Evolutionary conservation across 2,797 vertebrate species (phyloP).

Genomic region (Rachycentron canadum): DNA sequence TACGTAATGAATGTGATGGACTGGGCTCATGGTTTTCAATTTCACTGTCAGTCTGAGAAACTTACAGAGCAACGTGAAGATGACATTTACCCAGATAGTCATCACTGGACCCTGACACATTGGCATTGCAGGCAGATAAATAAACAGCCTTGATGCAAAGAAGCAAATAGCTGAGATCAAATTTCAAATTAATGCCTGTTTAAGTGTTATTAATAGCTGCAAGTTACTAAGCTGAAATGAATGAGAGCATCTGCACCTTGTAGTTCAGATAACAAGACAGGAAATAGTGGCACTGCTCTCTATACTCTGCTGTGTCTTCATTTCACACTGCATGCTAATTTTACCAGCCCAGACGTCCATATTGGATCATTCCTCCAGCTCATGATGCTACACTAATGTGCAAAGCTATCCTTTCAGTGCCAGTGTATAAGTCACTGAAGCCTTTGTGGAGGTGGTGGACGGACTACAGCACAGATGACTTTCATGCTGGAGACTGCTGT

Average conservation of each 20-base stretch:
- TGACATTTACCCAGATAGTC: slow-evolving; percentile 22
- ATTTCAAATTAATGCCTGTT: not conserved
- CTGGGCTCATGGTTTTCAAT: slow-evolving; percentile 47
- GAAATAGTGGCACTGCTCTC: not conserved
- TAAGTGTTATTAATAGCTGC: not conserved
- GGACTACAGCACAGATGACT: not conserved
- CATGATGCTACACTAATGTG: not conserved
- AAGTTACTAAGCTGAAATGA: no score
- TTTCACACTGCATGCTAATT: not conserved
- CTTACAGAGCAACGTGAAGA: slow-evolving; percentile 17
- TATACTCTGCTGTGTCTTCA: not conserved
- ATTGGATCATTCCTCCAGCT: not conserved
- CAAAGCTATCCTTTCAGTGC: not conserved
- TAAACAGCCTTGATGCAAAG: slow-evolving; percentile 2
- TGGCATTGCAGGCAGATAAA: not conserved
- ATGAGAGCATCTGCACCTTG: not conserved
- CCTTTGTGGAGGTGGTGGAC: not conserved
- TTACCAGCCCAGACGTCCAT: not conserved
- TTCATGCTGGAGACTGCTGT: not conserved
- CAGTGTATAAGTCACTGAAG: no score
- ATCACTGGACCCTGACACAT: slow-evolving; percentile 4
- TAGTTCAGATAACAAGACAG: slow-evolving; percentile 1
- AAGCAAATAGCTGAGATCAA: slow-evolving; percentile 2
- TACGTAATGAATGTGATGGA: slow-evolving; percentile 18
- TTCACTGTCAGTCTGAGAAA: slow-evolving; percentile 42